A percentile compares a stretch with the other conserved stretches of the same genome.
These are phyloP conservation scores for Myotis davidii DNA, from an alignment of 2,113 vertebrate genomes.

Conservation along the genomic window DNA sequence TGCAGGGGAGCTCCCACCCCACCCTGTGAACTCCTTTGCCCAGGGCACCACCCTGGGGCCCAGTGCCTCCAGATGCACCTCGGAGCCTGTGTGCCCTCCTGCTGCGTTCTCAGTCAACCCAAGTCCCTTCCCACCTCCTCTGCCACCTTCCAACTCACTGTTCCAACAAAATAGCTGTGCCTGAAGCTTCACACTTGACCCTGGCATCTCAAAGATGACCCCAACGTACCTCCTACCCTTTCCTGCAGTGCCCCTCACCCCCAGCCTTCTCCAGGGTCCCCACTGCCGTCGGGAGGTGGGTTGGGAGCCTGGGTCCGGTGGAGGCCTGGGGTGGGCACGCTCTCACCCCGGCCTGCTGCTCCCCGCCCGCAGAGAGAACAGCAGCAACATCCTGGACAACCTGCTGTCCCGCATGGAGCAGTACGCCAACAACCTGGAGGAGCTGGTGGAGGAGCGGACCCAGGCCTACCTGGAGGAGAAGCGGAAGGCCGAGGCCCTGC, in stretches of 20 bases:
- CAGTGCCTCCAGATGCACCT: not conserved
- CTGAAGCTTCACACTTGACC: not conserved
- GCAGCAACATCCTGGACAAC: conserved; percentile 95
- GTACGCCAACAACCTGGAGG: conserved; percentile 97
- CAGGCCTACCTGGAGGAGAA: conserved; percentile 98
- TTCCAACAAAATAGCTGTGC: not conserved
- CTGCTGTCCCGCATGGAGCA: conserved; percentile 96
- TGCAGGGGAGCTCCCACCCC: not conserved
- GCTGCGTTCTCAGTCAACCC: not conserved
- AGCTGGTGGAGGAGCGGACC: conserved; percentile 95
- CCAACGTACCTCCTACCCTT: not conserved
- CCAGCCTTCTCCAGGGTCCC: not conserved
- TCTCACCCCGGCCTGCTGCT: accelerated
- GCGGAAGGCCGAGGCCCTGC: conserved; percentile 92
- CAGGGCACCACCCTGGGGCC: not conserved
- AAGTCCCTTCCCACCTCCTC: not conserved
- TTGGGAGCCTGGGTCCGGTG: not conserved
- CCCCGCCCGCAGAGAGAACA: conserved; percentile 86
- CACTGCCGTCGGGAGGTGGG: not conserved
- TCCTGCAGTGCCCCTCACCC: not conserved
- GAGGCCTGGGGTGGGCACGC: not conserved
- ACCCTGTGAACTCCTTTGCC: too few relatives aligned
- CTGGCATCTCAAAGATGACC: not conserved
- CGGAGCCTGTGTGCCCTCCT: not conserved
- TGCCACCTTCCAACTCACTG: not conserved